Evolutionary conservation across 2,888 invertebrate species (phyloP), one percentile per base, ranked within the genome.

Genomic region (Polydrusus cervinus): DNA sequence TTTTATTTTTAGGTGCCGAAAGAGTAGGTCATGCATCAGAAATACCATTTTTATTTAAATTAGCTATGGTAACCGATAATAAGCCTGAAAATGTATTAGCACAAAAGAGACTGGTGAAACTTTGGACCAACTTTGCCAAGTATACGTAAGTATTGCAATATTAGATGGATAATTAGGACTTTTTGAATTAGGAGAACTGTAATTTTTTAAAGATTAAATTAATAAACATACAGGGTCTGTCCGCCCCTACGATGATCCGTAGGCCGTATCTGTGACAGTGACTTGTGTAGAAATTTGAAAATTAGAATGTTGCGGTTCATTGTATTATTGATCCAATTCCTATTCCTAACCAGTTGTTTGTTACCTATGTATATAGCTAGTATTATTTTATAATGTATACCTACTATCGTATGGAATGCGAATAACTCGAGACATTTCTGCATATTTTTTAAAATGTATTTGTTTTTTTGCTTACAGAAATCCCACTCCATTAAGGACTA

Each of bases 61-160:
- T 34, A 10, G 16, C 13, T n/a, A 18, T 14, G 1, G 8, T 61
- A 16, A 47, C 14, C 14, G 45, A 61, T 13, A 61, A 53, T 8
- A 20, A 38, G 38, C 25, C 45, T 16, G 25, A 68, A 11, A 78
- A 80, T 53, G 75, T 80, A n/a, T 8, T 68, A n/a, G 45, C 57
- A n/a, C 57, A 68, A 38, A 25, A 47, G 5, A 38, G 43, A 11
- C 51, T 53, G 2, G 55, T 67, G 11, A 43, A 25, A 25, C 16
- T 68, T 34, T 68, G 68, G 68, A 60, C 45, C 10, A 68, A 57
- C 30, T 68, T 68, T 45, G 68, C 57, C 0, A 68, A 57, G 60
- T 68, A 57, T 43, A 7, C n/a, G 68, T 45, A 45, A 68, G 60
- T 51, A 66, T 51, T 30, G 11, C 1, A 61, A n/a, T n/a, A n/a